Percentiles rank a stretch among this genome's conserved stretches.
Evolutionary conservation across 2,113 vertebrate genomes (phyloP).

Genomic region (Paramisgurnus dabryanus): DNA sequence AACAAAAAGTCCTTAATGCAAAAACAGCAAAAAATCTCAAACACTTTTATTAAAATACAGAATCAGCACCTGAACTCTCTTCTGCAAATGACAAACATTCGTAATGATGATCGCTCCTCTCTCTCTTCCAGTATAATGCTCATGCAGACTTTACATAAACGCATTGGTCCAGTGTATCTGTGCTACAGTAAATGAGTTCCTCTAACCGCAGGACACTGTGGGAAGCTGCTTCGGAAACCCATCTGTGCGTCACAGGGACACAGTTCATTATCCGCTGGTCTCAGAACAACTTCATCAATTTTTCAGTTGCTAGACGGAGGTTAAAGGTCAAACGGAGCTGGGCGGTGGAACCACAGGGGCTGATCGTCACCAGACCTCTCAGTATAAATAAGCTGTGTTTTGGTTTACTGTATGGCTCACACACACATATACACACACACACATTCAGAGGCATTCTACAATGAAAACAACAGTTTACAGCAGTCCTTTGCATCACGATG

Average conservation of each 20-base stretch:
- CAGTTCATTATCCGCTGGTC: not conserved
- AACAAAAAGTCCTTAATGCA: constrained; percentile 2
- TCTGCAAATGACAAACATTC: constrained; percentile 30
- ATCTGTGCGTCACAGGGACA: not conserved
- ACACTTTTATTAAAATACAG: constrained; percentile 28
- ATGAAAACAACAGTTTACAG: constrained; percentile 69
- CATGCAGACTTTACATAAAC: constrained; percentile 38
- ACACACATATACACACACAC: constrained; percentile 51
- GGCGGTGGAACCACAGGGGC: constrained; percentile 42
- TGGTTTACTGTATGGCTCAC: constrained; percentile 56
- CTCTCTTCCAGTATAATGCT: constrained; percentile 10
- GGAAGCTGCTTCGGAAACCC: not conserved
- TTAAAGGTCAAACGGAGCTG: constrained; percentile 49
- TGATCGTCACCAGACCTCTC: constrained; percentile 1
- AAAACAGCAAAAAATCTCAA: not conserved
- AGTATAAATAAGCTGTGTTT: constrained; percentile 56
- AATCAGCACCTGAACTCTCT: constrained; percentile 9
- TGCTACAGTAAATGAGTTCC: constrained; percentile 8
- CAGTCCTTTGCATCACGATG: constrained; percentile 74
- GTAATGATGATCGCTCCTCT: not conserved
- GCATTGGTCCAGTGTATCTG: constrained; percentile 20
- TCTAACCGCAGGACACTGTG: not conserved
- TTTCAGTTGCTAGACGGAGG: constrained; percentile 20
- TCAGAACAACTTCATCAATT: constrained; percentile 12
- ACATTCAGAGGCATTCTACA: constrained; percentile 69